Base-by-base conservation (phyloP, 2,113 vertebrate genomes). In the Prolemur simus region DNA sequence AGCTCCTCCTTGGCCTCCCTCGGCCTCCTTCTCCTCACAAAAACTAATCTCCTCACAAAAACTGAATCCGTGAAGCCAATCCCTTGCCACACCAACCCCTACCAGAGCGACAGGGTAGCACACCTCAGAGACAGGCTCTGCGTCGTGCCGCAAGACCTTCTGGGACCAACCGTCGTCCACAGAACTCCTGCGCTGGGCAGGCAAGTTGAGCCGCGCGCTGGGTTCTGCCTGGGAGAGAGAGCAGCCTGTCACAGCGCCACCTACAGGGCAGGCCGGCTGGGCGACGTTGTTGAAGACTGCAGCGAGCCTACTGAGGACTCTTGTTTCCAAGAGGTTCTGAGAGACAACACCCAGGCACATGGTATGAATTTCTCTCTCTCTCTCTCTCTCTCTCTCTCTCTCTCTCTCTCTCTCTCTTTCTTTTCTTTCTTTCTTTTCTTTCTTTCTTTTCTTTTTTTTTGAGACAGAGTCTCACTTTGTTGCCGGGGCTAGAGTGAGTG, bases 21-120 rank as follows among this genome's bases (percentile, higher is more conserved):
- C 4, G 4, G 34, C 52, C 11, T 76, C 21, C 20, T 47, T 58
- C 63, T 71, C 29, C 29, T 32, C 15, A 76, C 49, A 32, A 66
- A 68, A 5, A 54, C 21, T 17, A n/a, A n/a, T 58, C 63, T 71
- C 29, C 29, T 32, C 15, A 76, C 49, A 32, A 66, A 68, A 5
- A 54, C 21, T 17, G 34, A 71, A n/a, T 20, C 29, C 27, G 17
- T 32, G 8, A 76, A 80, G 5, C 8, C 2, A 32, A 13, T 7
- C 20, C n/a, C 20, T 49, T 32, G 6, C 37, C 66, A 25, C 60
- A 12, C 6, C 14, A 23, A 21, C 63, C n/a, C 20, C 18, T 42
- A 14, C 29, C 0, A 2, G 5, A n/a, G 23, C 20, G 54, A 74
- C 1, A 4, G 8, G 3, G 12, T 3, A 49, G 17, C 39, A 8